Conservation (phyloP, 2,113 vertebrate genomes). For the Dascyllus trimaculatus region DNA sequence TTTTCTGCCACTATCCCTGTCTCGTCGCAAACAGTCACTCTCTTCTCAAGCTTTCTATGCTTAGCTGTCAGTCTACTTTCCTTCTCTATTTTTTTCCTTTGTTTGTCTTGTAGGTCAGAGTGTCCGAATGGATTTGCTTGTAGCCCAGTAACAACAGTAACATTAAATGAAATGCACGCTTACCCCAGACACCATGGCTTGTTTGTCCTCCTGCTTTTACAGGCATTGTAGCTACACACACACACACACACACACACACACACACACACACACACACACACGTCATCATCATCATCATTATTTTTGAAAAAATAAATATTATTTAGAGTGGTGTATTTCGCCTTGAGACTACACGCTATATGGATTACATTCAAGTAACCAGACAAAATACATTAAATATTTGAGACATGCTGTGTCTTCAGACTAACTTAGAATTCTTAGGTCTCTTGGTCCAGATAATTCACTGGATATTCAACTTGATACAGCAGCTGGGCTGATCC, state of each 20-base stretch:
- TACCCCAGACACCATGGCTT: not conserved
- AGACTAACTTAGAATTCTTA: not conserved
- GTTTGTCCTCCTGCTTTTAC: conserved; percentile 5
- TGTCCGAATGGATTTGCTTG: conserved; percentile 50
- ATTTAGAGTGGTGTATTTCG: not conserved
- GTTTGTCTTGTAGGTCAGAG: conserved; percentile 32
- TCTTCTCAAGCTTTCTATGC: not conserved
- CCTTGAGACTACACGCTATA: not conserved
- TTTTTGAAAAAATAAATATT: not conserved
- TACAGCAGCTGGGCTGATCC: not conserved
- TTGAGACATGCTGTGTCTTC: no score
- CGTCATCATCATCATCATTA: no score
- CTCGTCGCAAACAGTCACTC: not conserved
- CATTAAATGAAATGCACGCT: conserved; percentile 10
- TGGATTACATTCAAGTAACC: not conserved
- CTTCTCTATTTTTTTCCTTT: not conserved
- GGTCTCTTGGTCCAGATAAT: not conserved
- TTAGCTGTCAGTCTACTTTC: conserved; percentile 15
- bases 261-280: no score
- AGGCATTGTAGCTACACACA: not conserved
- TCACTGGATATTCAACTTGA: not conserved
- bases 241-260: no score
- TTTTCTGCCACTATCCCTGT: not conserved
- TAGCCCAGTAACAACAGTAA: conserved; percentile 9
- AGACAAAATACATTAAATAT: not conserved